Evolutionary conservation across 2,888 invertebrate species (phyloP).

Genomic region (Stramonita haemastoma): DNA sequence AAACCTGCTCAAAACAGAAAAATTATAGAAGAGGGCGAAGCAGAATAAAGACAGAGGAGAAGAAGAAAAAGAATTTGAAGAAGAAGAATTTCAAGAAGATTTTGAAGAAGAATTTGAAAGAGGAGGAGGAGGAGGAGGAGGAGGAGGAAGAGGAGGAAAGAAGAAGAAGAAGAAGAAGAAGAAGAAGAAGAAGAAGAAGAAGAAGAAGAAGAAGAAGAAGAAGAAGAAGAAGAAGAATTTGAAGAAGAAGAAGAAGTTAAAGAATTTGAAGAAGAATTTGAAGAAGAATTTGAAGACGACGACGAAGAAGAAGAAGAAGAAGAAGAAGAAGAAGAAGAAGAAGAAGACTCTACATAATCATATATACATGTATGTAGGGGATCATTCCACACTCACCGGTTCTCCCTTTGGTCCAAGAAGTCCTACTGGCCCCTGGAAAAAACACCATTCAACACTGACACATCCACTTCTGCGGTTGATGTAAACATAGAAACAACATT

Average conservation of each 20-base stretch:
- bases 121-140: background rate
- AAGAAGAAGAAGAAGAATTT: too few relatives aligned
- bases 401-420: constrained; percentile 84
- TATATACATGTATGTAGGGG: background rate
- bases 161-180: background rate
- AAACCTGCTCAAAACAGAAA: too few relatives aligned
- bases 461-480: too few relatives aligned
- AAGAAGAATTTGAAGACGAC: too few relatives aligned
- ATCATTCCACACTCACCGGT: constrained; percentile 79
- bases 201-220: background rate
- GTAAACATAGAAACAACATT: too few relatives aligned
- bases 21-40: too few relatives aligned
- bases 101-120: too few relatives aligned
- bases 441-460: background rate
- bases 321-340: background rate
- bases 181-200: background rate
- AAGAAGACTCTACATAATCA: too few relatives aligned
- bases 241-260: background rate
- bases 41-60: background rate
- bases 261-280: too few relatives aligned
- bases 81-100: too few relatives aligned
- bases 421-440: constrained; percentile 83
- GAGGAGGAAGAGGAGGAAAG: background rate
- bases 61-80: background rate
- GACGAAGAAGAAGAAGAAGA: background rate